Evolutionary conservation across 2,113 vertebrate genomes (phyloP).

Genomic region (Arvicanthis niloticus): DNA sequence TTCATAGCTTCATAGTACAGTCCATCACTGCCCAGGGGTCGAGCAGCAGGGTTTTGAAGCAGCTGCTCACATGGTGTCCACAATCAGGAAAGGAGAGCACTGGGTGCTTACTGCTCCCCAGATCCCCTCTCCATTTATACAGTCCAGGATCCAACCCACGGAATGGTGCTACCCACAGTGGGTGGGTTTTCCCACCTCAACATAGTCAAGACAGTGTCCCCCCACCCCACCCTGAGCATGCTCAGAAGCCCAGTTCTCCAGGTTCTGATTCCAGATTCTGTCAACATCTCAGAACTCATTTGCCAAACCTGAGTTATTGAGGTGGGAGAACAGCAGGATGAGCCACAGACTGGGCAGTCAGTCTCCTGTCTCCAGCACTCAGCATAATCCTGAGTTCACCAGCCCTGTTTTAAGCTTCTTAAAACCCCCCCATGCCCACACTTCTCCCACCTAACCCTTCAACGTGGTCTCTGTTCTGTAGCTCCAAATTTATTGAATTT

Average conservation of each 20-base stretch:
- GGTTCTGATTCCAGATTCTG: neutral
- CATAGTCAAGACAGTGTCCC: neutral
- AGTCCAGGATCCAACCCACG: neutral
- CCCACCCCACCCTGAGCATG: neutral
- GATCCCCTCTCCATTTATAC: neutral
- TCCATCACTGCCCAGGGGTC: neutral
- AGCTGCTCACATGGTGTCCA: too few species aligned
- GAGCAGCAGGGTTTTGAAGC: neutral
- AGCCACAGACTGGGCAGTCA: fast-evolving
- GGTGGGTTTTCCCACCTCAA: neutral
- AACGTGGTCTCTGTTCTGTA: too few species aligned
- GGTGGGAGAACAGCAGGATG: too few species aligned
- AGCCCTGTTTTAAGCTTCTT: too few species aligned
- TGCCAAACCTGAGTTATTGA: neutral
- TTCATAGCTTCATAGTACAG: too few species aligned
- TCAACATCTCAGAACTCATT: neutral
- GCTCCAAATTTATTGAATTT: neutral
- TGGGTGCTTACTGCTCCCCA: neutral
- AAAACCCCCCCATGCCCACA: fast-evolving
- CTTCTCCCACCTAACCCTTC: fast-evolving
- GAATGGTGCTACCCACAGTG: neutral
- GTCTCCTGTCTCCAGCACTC: neutral
- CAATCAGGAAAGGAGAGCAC: too few species aligned
- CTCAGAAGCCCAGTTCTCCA: neutral
- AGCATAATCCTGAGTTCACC: fast-evolving